Percentiles rank a stretch among this genome's conserved stretches.
These are phyloP conservation scores for Cyclopterus lumpus DNA, from an alignment of 2,797 vertebrate species.

Conservation along the genomic window DNA sequence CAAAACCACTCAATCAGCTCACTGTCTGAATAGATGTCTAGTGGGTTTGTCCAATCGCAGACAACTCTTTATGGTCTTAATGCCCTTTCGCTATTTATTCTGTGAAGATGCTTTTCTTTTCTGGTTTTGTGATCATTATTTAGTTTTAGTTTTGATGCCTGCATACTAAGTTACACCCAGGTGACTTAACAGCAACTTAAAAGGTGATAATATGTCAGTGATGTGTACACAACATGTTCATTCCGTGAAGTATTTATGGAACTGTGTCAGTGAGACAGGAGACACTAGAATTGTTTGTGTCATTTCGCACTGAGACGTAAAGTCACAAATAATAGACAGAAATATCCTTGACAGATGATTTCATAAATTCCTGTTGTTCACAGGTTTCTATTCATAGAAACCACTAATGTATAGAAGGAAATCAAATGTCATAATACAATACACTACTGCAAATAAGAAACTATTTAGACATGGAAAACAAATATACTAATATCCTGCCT, in stretches of 20 bases:
- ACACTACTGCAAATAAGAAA: neutral
- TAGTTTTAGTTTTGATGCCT: neutral
- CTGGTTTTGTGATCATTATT: neutral
- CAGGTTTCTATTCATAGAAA: neutral
- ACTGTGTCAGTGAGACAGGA: neutral
- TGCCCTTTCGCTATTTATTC: neutral
- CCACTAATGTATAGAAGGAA: neutral
- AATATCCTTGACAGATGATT: neutral
- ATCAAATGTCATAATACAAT: neutral
- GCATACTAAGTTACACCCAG: neutral
- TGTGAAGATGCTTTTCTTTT: neutral
- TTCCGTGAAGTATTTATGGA: neutral
- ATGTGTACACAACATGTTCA: neutral
- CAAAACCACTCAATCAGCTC: slow-evolving; percentile 3
- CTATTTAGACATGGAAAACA: neutral
- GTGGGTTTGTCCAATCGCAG: neutral
- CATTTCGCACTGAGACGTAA: neutral
- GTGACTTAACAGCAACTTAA: neutral
- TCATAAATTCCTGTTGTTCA: neutral
- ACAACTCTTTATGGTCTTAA: neutral
- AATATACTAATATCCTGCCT: neutral
- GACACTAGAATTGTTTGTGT: neutral
- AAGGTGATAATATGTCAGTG: neutral
- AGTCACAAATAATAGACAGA: neutral
- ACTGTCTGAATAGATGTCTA: neutral